Percentiles rank a stretch among this genome's conserved stretches.
phyloP scores from a whole-genome alignment of 2,113 vertebrate genomes.

The Bubo blakistoni region DNA sequence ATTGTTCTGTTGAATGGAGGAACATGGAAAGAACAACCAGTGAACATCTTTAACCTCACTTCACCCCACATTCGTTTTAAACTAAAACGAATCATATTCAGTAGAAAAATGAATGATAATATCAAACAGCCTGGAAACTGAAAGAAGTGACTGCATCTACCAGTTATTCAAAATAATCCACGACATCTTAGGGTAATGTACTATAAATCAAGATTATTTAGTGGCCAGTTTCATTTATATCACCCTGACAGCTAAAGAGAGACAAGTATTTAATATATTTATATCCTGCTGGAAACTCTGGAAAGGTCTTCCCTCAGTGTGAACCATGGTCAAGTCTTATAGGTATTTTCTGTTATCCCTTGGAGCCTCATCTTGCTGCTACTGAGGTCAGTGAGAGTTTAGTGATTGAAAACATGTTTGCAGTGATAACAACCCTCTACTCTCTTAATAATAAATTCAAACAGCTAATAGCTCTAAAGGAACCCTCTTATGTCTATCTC shows the following conservation, averaged over 20 bases:
- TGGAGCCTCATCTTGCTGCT: background rate
- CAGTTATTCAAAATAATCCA: background rate
- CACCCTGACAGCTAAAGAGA: background rate
- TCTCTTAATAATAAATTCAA: background rate
- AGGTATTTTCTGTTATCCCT: conserved; percentile 4
- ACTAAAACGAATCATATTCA: background rate
- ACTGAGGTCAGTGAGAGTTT: background rate
- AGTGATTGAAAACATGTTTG: background rate
- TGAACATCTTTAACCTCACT: background rate
- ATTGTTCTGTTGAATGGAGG: background rate
- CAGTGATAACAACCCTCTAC: background rate
- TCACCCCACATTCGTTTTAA: background rate
- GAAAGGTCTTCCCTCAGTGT: background rate
- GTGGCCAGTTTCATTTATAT: background rate
- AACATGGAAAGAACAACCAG: background rate
- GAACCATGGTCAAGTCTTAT: background rate
- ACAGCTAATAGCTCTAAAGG: background rate
- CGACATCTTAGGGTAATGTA: background rate
- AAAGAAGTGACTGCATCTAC: background rate
- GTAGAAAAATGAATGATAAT: background rate
- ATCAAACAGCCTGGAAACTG: background rate
- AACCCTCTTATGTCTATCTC: background rate
- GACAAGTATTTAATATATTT: background rate
- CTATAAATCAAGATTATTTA: background rate
- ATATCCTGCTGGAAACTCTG: background rate